Percentiles rank a stretch among this genome's conserved stretches.
Conservation (phyloP, 1,140 invertebrate species). For the Alviniconcha marisindica region DNA sequence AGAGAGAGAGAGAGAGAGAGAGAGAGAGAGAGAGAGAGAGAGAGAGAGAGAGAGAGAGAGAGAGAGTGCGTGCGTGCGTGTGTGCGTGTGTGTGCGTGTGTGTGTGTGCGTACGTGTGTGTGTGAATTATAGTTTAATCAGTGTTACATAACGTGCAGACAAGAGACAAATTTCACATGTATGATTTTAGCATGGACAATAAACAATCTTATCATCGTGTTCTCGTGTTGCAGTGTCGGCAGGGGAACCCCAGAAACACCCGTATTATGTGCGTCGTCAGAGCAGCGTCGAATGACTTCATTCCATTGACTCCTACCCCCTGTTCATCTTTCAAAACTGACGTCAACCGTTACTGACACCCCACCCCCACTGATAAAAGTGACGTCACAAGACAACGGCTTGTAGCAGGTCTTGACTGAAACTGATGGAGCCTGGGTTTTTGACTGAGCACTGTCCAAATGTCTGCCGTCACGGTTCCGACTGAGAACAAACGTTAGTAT, state of each 20-base stretch:
- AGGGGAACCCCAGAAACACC: constrained; percentile 52
- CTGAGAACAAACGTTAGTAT: too few relatives aligned
- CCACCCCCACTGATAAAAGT: not conserved
- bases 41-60: not conserved
- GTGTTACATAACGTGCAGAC: too few relatives aligned
- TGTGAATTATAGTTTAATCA: too few relatives aligned
- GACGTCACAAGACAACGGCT: too few relatives aligned
- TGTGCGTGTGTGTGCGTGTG: too few relatives aligned
- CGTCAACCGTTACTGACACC: not conserved
- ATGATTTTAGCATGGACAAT: too few relatives aligned
- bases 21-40: not conserved
- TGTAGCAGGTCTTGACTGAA: too few relatives aligned
- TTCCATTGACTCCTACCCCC: not conserved
- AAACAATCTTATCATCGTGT: not conserved
- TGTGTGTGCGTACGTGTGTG: too few relatives aligned
- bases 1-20: not conserved
- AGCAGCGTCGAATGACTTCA: constrained; percentile 59
- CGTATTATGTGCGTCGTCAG: constrained; percentile 66
- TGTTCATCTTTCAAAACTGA: not conserved
- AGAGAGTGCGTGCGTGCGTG: not conserved
- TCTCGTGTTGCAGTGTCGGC: constrained; percentile 53
- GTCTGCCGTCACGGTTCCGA: too few relatives aligned
- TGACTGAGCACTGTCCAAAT: too few relatives aligned
- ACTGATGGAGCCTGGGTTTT: too few relatives aligned
- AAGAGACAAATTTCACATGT: too few relatives aligned